These are phyloP conservation scores for Sebastes goodei DNA, from an alignment of 2,797 vertebrate species.

Conservation along the genomic window DNA sequence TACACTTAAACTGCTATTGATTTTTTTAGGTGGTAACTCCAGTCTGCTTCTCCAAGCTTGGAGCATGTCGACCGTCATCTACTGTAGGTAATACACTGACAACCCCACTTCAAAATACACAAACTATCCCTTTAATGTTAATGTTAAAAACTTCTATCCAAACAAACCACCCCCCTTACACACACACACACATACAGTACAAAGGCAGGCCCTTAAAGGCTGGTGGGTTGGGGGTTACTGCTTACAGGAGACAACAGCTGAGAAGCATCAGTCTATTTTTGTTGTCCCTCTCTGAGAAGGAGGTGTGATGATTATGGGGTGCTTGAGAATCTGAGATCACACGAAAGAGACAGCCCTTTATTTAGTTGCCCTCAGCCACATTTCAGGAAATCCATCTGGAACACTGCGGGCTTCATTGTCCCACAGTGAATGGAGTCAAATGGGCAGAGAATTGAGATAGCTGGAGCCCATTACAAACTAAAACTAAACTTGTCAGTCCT, in stretches of 20 bases:
- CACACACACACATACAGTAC: neutral
- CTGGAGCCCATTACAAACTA: neutral
- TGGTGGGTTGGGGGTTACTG: constrained; percentile 15
- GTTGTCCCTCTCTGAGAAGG: constrained; percentile 42
- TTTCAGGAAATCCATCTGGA: neutral
- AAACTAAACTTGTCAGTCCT: neutral
- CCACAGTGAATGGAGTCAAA: neutral
- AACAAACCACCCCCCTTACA: neutral
- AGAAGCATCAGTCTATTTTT: constrained; percentile 67
- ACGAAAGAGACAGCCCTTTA: constrained; percentile 1
- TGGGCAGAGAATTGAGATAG: neutral
- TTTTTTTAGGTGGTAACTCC: too few relatives aligned
- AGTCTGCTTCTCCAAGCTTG: too few relatives aligned
- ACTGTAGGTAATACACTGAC: too few relatives aligned
- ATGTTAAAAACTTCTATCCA: neutral
- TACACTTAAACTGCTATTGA: too few relatives aligned
- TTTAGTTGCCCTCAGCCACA: constrained; percentile 10
- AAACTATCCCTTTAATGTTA: neutral
- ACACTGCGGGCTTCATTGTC: neutral
- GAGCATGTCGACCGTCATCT: too few relatives aligned
- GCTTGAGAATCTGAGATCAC: constrained; percentile 31
- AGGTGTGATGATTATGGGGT: constrained; percentile 41
- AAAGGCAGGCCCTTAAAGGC: neutral
- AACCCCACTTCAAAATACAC: too few relatives aligned
- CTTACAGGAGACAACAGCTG: constrained; percentile 68